Conservation (phyloP, 2,888 invertebrate species). For the Laspeyria flexula region DNA sequence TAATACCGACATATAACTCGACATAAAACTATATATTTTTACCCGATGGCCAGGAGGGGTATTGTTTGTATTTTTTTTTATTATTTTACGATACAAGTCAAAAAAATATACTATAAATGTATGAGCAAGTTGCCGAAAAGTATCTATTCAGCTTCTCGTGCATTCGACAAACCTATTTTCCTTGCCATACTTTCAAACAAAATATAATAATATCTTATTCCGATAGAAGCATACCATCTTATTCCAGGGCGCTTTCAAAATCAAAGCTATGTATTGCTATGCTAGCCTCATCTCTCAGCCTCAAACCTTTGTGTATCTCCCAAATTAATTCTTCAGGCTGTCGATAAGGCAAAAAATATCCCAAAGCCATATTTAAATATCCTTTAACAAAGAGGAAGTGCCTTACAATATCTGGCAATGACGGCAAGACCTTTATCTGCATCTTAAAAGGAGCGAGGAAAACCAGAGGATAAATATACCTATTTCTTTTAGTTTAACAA, state of each 20-base stretch:
- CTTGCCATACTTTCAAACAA: too few relatives aligned
- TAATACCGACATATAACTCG: too few relatives aligned
- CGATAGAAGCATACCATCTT: background rate
- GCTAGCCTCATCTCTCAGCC: background rate
- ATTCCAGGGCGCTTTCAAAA: background rate
- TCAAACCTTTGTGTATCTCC: background rate
- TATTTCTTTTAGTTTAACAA: too few relatives aligned
- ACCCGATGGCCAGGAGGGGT: too few relatives aligned
- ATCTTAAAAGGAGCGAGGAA: conserved; percentile 17
- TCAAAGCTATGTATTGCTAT: background rate
- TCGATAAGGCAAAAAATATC: conserved; percentile 9
- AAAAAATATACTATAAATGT: too few relatives aligned
- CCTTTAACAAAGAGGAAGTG: conserved; percentile 20
- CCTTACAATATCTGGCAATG: conserved; percentile 21
- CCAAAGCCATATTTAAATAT: conserved; percentile 19
- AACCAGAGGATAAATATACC: conserved; percentile 6
- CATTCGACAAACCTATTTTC: too few relatives aligned
- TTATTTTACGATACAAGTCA: too few relatives aligned
- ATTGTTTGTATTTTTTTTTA: too few relatives aligned
- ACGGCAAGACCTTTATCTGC: conserved; percentile 20
- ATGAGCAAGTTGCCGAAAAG: too few relatives aligned
- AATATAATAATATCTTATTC: too few relatives aligned
- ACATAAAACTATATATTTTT: too few relatives aligned
- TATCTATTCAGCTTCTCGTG: too few relatives aligned
- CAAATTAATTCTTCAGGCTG: conserved; percentile 5